phyloP scores from a whole-genome alignment of 53 echinoderm and acorn worm species.

The Arbacia lixula region DNA sequence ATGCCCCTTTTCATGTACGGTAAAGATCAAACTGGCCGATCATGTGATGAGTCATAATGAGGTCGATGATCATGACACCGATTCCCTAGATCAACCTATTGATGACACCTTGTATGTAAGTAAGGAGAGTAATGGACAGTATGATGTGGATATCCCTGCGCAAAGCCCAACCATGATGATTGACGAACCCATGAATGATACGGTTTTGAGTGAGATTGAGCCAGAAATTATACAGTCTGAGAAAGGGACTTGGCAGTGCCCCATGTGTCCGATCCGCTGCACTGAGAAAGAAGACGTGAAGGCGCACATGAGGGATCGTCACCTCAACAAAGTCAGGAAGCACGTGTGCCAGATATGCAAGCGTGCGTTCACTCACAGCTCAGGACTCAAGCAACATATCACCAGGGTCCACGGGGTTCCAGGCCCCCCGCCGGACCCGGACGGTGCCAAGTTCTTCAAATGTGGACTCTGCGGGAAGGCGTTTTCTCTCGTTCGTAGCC shows the following conservation, averaged over 20 bases:
- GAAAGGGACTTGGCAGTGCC: constrained; percentile 50
- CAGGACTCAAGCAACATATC: constrained; percentile 40
- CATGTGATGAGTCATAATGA: constrained; percentile 14
- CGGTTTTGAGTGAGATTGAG: constrained; percentile 2
- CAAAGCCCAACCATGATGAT: not conserved
- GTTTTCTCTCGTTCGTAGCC: constrained; percentile 42
- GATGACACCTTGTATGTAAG: not conserved
- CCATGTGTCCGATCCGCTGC: constrained; percentile 46
- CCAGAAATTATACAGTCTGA: constrained; percentile 24
- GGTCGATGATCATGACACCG: not conserved
- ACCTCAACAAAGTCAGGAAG: constrained; percentile 39
- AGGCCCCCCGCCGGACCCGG: constrained; percentile 43
- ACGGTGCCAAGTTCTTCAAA: constrained; percentile 41
- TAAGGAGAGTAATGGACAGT: constrained; percentile 25
- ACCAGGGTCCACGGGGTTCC: constrained; percentile 40
- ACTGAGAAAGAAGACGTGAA: constrained; percentile 34
- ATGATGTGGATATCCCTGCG: constrained; percentile 9
- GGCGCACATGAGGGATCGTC: constrained; percentile 31
- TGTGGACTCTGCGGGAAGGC: constrained; percentile 48
- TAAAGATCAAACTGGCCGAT: constrained; percentile 21
- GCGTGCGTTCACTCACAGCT: constrained; percentile 52
- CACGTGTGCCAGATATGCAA: constrained; percentile 29
- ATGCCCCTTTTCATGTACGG: constrained; percentile 22
- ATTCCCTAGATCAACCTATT: not conserved
- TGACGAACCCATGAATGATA: not conserved